Conservation (phyloP, 2,888 invertebrate species). For the Aphrophora alni region DNA sequence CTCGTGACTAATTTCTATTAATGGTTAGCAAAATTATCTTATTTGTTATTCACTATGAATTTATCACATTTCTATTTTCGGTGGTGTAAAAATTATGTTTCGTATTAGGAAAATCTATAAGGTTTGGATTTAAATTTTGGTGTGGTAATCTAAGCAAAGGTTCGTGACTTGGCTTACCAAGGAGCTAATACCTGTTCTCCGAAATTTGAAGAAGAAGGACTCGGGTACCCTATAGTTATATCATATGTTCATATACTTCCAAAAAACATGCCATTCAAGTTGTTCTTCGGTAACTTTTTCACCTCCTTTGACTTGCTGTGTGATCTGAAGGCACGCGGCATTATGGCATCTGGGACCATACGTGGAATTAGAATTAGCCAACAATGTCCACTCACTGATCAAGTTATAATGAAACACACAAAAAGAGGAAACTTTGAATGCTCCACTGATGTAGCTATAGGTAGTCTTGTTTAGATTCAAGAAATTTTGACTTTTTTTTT, state of each 20-base stretch:
- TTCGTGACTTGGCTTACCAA: not conserved
- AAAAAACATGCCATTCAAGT: not conserved
- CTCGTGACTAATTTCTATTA: too few relatives aligned
- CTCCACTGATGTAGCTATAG: too few relatives aligned
- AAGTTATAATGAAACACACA: not conserved
- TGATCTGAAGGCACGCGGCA: not conserved
- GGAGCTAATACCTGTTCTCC: not conserved
- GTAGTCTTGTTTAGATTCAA: too few relatives aligned
- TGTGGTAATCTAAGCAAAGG: too few relatives aligned
- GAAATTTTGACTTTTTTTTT: too few relatives aligned
- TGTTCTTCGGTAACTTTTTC: slow-evolving; percentile 22
- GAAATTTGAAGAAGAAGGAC: slow-evolving; percentile 1
- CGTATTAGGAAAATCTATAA: not conserved
- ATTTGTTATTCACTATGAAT: too few relatives aligned
- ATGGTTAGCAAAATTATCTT: too few relatives aligned
- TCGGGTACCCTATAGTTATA: slow-evolving; percentile 18
- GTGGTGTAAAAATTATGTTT: too few relatives aligned
- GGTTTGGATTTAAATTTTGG: too few relatives aligned
- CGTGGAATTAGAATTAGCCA: not conserved
- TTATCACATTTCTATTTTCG: too few relatives aligned
- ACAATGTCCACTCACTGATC: not conserved
- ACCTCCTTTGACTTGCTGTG: not conserved
- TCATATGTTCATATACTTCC: slow-evolving; percentile 6
- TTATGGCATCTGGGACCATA: slow-evolving; percentile 9
- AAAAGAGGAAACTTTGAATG: not conserved